Conservation (phyloP, 1,140 invertebrate species). For the Elymnias hypermnestra region DNA sequence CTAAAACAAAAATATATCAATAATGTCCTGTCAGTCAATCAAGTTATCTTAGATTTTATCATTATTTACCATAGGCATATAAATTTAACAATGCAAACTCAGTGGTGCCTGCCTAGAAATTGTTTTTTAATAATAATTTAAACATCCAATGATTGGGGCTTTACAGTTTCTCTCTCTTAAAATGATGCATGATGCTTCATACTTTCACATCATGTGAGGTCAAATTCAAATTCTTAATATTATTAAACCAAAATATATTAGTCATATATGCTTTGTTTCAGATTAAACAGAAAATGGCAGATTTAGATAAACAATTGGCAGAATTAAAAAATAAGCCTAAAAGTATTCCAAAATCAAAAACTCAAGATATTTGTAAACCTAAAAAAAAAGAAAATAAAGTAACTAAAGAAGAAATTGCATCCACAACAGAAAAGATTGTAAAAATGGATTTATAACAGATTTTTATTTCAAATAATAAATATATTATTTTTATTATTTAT, state of each 20-base stretch:
- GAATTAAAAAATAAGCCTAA: constrained; percentile 48
- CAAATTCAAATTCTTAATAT: no score
- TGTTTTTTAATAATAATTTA: no score
- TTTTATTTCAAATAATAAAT: not conserved
- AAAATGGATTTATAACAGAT: constrained; percentile 58
- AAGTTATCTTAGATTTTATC: no score
- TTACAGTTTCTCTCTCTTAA: no score
- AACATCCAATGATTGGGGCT: no score
- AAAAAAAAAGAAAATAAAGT: constrained; percentile 43
- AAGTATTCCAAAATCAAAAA: constrained; percentile 21
- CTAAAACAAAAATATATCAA: no score
- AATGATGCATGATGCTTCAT: no score
- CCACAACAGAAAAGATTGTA: constrained; percentile 43
- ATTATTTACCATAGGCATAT: no score
- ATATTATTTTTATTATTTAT: not conserved
- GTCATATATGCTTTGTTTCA: constrained; percentile 31
- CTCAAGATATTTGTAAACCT: constrained; percentile 25
- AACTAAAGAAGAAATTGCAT: constrained; percentile 51
- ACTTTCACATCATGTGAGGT: not conserved
- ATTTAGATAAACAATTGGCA: constrained; percentile 58
- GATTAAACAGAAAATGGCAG: constrained; percentile 65
- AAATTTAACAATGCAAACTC: no score
- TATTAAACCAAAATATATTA: constrained; percentile 12
- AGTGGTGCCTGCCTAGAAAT: no score
- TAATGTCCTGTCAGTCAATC: no score